These are phyloP conservation scores for Trachelipus rathkii DNA, from an alignment of 1,140 invertebrate genomes.

Conservation along the genomic window DNA sequence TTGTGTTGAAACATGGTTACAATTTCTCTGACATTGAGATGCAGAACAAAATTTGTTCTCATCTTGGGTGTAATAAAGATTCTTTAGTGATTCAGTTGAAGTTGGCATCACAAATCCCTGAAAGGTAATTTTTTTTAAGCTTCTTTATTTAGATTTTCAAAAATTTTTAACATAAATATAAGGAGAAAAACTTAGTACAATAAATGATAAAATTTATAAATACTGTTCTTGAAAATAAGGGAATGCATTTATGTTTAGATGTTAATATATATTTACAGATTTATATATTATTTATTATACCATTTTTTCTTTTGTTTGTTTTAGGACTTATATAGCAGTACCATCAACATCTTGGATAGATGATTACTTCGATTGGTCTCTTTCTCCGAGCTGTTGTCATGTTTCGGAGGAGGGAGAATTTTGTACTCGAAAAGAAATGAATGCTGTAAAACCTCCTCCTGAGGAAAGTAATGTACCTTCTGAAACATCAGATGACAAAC, in stretches of 20 bases:
- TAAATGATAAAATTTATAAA: too few species aligned
- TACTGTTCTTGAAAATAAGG: too few species aligned
- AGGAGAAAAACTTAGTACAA: too few species aligned
- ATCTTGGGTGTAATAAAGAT: slow-evolving; percentile 44
- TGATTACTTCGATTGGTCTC: slow-evolving; percentile 79
- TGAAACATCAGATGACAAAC: neutral
- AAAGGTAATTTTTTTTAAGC: slow-evolving; percentile 26
- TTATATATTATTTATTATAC: too few species aligned
- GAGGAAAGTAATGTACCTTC: neutral
- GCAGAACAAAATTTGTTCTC: slow-evolving; percentile 45
- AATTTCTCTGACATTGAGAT: slow-evolving; percentile 40
- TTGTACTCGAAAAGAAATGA: slow-evolving; percentile 31
- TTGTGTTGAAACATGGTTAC: slow-evolving; percentile 54
- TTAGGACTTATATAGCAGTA: slow-evolving; percentile 70
- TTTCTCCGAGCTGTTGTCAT: slow-evolving; percentile 59
- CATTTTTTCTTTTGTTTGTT: neutral
- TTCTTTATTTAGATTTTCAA: neutral
- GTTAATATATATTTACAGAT: too few species aligned
- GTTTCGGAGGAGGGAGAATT: slow-evolving; percentile 50
- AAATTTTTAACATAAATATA: too few species aligned
- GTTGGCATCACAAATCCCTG: slow-evolving; percentile 42
- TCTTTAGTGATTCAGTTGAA: slow-evolving; percentile 44
- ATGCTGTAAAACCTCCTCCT: slow-evolving; percentile 16
- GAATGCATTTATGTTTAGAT: too few species aligned
- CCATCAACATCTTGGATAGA: slow-evolving; percentile 83